These are phyloP conservation scores for Drymonia ruficornis DNA, from an alignment of 2,888 invertebrate species.

Conservation along the genomic window DNA sequence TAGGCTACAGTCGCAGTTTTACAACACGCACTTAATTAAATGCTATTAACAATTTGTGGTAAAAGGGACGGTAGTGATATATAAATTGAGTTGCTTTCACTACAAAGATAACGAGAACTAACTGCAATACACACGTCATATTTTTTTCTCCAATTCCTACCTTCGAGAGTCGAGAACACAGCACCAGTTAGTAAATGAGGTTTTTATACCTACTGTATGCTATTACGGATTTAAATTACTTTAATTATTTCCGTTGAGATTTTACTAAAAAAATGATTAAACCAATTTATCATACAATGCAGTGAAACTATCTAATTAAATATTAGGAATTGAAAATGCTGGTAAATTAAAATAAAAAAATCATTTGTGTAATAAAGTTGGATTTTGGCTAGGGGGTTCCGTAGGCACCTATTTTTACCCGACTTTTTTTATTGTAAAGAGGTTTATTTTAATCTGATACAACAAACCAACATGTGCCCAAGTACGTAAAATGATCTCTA, in stretches of 20 bases:
- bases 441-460: too few species aligned
- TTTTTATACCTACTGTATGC: not conserved
- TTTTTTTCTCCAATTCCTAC: not conserved
- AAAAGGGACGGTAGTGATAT: too few species aligned
- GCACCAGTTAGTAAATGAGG: not conserved
- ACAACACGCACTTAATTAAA: too few species aligned
- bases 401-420: not conserved
- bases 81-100: not conserved
- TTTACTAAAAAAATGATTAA: not conserved
- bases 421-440: too few species aligned
- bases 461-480: too few species aligned
- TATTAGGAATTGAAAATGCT: not conserved
- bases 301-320: not conserved
- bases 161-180: not conserved
- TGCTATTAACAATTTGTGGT: too few species aligned
- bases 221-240: not conserved
- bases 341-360: not conserved
- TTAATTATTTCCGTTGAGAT: not conserved
- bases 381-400: not conserved
- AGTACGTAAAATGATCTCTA: too few species aligned
- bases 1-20: too few species aligned
- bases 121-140: not conserved
- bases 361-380: not conserved
- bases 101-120: not conserved
- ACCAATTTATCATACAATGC: not conserved